phyloP scores from a whole-genome alignment of 2,888 invertebrate genomes.

The Lithophane leautieri region DNA sequence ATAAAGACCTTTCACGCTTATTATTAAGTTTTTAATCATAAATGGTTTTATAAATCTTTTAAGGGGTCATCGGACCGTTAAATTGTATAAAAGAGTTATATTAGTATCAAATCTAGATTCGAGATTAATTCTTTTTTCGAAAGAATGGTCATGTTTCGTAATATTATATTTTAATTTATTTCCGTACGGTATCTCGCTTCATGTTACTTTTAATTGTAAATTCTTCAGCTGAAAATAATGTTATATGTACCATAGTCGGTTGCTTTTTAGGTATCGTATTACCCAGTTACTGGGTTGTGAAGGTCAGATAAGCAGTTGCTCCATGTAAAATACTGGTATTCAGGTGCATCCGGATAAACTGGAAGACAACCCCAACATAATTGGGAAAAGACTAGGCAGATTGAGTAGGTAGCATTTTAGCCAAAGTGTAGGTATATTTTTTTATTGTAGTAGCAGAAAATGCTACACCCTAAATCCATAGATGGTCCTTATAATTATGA shows the following conservation, averaged over 20 bases:
- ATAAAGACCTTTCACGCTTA: slow-evolving; percentile 39
- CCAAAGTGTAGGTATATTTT: too few species aligned
- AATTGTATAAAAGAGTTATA: slow-evolving; percentile 26
- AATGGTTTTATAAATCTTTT: slow-evolving; percentile 37
- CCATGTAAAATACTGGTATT: too few species aligned
- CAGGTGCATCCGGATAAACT: too few species aligned
- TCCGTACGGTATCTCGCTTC: background rate
- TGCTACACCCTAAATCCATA: too few species aligned
- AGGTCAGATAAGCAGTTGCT: too few species aligned
- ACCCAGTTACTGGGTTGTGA: too few species aligned
- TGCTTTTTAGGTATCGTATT: too few species aligned
- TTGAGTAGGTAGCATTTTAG: too few species aligned
- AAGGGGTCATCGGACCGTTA: slow-evolving; percentile 21
- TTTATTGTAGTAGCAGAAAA: too few species aligned
- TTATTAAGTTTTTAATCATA: slow-evolving; percentile 41
- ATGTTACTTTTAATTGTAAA: background rate
- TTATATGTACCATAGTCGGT: too few species aligned
- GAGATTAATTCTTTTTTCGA: slow-evolving; percentile 21
- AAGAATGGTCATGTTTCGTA: slow-evolving; percentile 15
- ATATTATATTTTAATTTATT: slow-evolving; percentile 18
- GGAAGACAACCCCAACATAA: too few species aligned
- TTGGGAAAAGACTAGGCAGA: too few species aligned
- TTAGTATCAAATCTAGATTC: slow-evolving; percentile 13
- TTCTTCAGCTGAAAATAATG: background rate
- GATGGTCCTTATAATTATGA: background rate